Base-by-base conservation (phyloP, 2,888 invertebrate genomes). In the Hirudinaria manillensis region DNA sequence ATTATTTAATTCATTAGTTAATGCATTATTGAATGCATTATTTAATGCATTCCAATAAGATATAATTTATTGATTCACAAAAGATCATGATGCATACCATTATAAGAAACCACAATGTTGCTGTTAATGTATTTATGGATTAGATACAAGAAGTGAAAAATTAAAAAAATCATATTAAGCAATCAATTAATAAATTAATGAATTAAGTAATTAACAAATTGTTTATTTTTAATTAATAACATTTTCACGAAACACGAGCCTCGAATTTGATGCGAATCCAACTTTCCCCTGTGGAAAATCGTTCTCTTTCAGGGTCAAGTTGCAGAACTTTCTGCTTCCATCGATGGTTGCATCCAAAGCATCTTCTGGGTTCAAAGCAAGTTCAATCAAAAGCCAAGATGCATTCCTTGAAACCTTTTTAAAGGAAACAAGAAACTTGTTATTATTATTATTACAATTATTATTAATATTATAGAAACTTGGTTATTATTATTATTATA, bases 241-340 rank as follows among this genome's bases (percentile, higher is more conserved):
- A n/a, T n/a, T n/a, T n/a, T n/a, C n/a, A n/a, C n/a, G n/a, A n/a
- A n/a, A n/a, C n/a, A n/a, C n/a, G n/a, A n/a, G 13, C 61, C 61
- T 61, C 10, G 61, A 61, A 61, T 61, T 10, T 7, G 61, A 4
- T 27, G 61, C 3, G n/a, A 61, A 61, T 16, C n/a, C 61, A 7
- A 61, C 61, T 61, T 61, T 61, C 19, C 61, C 61, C 10, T 61
- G 24, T 61, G 61, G 61, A 61, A 61, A 61, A 61, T 61, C 61
- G 19, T 29, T 61, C 19, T 61, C 61, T 61, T 61, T 61, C 29
- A 61, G 3, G 1, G 61, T 61, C 61, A 61, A 4, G 29, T 61
- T 61, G 29, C 61, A 61, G 29, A 61, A 27, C 61, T 61, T 61
- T 6, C 61, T 24, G 29, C n/a, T 16, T 29, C 10, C 29, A 61